Percentiles rank a stretch among this genome's conserved stretches.
These are phyloP conservation scores for Endomychus coccineus DNA, from an alignment of 2,888 invertebrate genomes.

Conservation along the genomic window DNA sequence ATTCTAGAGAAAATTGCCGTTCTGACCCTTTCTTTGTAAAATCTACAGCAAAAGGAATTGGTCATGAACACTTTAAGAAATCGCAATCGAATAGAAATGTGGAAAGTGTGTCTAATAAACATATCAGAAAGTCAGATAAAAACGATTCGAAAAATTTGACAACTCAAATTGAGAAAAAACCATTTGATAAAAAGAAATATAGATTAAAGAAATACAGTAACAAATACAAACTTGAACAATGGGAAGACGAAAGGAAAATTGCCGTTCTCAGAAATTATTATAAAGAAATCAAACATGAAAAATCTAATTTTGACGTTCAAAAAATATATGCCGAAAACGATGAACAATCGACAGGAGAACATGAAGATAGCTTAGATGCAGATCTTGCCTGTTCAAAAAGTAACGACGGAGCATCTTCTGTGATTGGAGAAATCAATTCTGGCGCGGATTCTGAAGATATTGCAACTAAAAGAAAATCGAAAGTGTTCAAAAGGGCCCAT, in stretches of 20 bases:
- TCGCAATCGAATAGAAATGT: too few relatives aligned
- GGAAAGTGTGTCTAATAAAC: too few relatives aligned
- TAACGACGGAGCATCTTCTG: too few relatives aligned
- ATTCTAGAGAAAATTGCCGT: neutral
- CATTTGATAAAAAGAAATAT: constrained; percentile 62
- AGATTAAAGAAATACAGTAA: constrained; percentile 62
- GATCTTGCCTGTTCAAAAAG: constrained; percentile 27
- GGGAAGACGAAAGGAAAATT: constrained; percentile 59
- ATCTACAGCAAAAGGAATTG: constrained; percentile 7
- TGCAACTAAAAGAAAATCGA: constrained; percentile 17
- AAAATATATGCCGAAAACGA: constrained; percentile 43
- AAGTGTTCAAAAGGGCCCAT: constrained; percentile 47
- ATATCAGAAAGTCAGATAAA: too few relatives aligned
- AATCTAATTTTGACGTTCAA: constrained; percentile 45
- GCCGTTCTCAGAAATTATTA: constrained; percentile 50
- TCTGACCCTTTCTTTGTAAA: constrained; percentile 17
- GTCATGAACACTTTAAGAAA: too few relatives aligned
- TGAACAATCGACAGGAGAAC: constrained; percentile 23
- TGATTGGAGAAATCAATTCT: constrained; percentile 25
- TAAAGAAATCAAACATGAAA: constrained; percentile 46
- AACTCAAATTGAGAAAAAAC: constrained; percentile 44
- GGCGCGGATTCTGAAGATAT: constrained; percentile 3
- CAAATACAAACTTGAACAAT: constrained; percentile 60
- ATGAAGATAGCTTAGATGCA: constrained; percentile 25
- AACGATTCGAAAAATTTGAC: constrained; percentile 4